Evolutionary conservation across 2,113 vertebrate genomes (phyloP).

Genomic region (Syrrhaptes paradoxus): DNA sequence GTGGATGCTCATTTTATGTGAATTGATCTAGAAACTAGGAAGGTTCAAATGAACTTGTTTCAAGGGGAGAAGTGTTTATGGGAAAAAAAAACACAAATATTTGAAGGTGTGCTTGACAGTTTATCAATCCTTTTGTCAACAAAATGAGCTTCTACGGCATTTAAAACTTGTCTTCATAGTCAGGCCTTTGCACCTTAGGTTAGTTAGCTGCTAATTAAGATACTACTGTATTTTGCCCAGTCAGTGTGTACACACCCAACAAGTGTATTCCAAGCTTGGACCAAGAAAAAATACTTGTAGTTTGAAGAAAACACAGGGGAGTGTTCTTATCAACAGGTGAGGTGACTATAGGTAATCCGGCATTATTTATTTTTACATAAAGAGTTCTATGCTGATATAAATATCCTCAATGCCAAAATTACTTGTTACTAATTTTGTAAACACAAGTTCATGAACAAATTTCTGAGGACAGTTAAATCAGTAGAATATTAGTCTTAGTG

Average conservation of each 20-base stretch:
- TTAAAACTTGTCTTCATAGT: neutral
- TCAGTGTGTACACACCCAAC: neutral
- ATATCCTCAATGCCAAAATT: neutral
- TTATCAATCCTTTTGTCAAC: neutral
- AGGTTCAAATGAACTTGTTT: neutral
- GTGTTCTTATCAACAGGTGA: neutral
- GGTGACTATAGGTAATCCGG: neutral
- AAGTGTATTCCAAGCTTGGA: neutral
- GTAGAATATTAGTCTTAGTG: neutral
- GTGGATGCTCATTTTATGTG: neutral
- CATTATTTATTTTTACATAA: neutral
- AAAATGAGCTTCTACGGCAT: neutral
- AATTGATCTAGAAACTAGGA: neutral
- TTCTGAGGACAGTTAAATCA: neutral
- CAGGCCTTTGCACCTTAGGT: neutral
- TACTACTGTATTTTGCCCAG: neutral
- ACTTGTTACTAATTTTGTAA: neutral
- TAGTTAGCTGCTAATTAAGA: neutral
- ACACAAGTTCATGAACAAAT: neutral
- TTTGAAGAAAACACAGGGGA: neutral
- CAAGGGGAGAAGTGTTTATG: neutral
- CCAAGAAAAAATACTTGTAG: constrained; percentile 13
- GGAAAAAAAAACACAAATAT: neutral
- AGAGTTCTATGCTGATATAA: neutral
- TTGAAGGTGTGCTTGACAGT: neutral